phyloP scores from a whole-genome alignment of 2,888 invertebrate genomes.

The Papilio demoleus region DNA sequence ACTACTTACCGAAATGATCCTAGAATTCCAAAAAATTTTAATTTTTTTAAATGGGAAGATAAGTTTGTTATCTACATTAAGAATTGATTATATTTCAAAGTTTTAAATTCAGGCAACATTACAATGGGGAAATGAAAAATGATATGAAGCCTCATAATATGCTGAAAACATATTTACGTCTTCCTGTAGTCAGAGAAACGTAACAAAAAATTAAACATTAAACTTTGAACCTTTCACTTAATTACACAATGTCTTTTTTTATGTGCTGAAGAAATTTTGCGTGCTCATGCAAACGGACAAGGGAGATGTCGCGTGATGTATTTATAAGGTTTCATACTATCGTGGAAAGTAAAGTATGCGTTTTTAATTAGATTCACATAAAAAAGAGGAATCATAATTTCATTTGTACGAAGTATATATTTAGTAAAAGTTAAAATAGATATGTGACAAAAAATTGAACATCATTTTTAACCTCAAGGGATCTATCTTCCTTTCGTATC shows the following conservation, averaged over 20 bases:
- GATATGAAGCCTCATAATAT: neutral
- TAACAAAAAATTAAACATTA: neutral
- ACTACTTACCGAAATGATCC: too few relatives aligned
- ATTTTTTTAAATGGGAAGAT: too few relatives aligned
- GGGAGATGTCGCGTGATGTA: slow-evolving; percentile 20
- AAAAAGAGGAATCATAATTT: slow-evolving; percentile 44
- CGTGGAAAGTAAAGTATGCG: neutral
- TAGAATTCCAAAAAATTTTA: too few relatives aligned
- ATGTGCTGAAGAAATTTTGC: neutral
- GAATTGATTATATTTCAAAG: neutral
- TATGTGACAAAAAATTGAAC: slow-evolving; percentile 57
- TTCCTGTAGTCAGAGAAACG: neutral
- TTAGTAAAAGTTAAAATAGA: slow-evolving; percentile 53
- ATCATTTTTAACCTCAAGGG: slow-evolving; percentile 65
- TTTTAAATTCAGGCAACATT: neutral
- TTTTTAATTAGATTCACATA: neutral
- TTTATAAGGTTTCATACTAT: slow-evolving; percentile 23
- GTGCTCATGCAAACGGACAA: slow-evolving; percentile 23
- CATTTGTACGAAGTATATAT: slow-evolving; percentile 48
- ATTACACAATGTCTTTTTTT: slow-evolving; percentile 29
- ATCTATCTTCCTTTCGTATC: slow-evolving; percentile 50
- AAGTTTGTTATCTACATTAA: too few relatives aligned
- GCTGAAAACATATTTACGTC: slow-evolving; percentile 16
- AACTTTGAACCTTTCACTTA: slow-evolving; percentile 14
- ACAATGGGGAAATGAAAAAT: neutral